These are phyloP conservation scores for Gadopsis marmoratus DNA, from an alignment of 2,797 vertebrate genomes.

Conservation along the genomic window DNA sequence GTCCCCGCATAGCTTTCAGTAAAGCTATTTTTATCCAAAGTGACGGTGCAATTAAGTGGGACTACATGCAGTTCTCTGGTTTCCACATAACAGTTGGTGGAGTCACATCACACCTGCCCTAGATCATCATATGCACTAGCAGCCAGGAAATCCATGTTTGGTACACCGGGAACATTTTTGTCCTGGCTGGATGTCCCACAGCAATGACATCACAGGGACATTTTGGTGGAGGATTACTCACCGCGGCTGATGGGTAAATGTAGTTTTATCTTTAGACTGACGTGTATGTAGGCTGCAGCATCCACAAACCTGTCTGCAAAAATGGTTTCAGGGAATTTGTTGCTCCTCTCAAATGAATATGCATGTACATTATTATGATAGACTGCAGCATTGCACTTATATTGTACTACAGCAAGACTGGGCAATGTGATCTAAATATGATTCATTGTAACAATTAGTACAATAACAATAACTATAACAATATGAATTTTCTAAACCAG, in stretches of 20 bases:
- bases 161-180: constrained; percentile 18
- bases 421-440: not conserved
- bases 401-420: not conserved
- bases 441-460: not conserved
- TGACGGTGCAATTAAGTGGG: constrained; percentile 58
- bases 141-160: constrained; percentile 65
- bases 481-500: not conserved
- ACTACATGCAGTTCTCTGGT: constrained; percentile 62
- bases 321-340: not conserved
- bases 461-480: not conserved
- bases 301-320: constrained; percentile 23
- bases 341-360: not conserved
- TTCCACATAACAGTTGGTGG: constrained; percentile 45
- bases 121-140: constrained; percentile 56
- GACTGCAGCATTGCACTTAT: not conserved
- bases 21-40: constrained; percentile 74
- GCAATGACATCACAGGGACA: constrained; percentile 37
- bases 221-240: constrained; percentile 17
- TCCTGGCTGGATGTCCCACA: constrained; percentile 29
- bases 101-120: constrained; percentile 70
- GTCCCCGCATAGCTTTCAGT: constrained; percentile 66
- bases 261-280: constrained; percentile 18
- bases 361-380: not conserved
- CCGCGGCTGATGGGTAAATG: not conserved
- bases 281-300: not conserved